Evolutionary conservation across 2,113 vertebrate genomes (phyloP), one percentile per base, ranked within the genome.

Genomic region (Dascyllus trimaculatus): DNA sequence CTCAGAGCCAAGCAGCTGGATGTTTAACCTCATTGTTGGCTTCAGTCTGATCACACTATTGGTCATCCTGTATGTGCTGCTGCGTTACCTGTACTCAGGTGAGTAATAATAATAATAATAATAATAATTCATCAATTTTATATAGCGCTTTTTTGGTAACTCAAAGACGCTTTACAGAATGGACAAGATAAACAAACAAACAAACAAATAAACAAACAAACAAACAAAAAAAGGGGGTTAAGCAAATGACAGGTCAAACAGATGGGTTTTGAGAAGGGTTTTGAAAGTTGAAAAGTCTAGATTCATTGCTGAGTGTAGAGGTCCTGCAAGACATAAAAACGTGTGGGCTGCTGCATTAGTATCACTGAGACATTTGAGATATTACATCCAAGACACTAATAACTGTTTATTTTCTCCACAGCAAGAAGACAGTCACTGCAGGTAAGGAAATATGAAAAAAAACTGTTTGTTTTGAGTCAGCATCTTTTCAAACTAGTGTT

Each of bases 1-100:
- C 24, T n/a, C 86, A 95, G 95, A 94, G 65, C 63, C 76, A 1
- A 52, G 0, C 66, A 84, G 64, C 77, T 85, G 65, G 88, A 17
- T 67, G 15, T 85, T 84, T 2, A 2, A 5, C 61, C 32, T 64
- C 71, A 1, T 6, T 68, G 7, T 85, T 24, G 46, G 74, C 26
- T n/a, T 88, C 17, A 4, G 54, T 10, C 0, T 81, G 11, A 2
- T 84, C 22, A 10, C 45, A 4, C 17, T 94, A 73, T 1, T 92
- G 17, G 11, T 0, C 53, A 0, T 88, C 11, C 69, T 94, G 52
- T 9, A 0, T 18, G 1, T 54, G 43, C 22, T 89, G 84, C 57
- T 93, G 38, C n/a, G 0, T 14, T 52, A 59, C 45, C 79, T 90
- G 53, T 0, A 78, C 71, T 22, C 57, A 90, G 87, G 95, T 94